phyloP scores from a whole-genome alignment of 2,113 vertebrate species.

The Rynchops niger region DNA sequence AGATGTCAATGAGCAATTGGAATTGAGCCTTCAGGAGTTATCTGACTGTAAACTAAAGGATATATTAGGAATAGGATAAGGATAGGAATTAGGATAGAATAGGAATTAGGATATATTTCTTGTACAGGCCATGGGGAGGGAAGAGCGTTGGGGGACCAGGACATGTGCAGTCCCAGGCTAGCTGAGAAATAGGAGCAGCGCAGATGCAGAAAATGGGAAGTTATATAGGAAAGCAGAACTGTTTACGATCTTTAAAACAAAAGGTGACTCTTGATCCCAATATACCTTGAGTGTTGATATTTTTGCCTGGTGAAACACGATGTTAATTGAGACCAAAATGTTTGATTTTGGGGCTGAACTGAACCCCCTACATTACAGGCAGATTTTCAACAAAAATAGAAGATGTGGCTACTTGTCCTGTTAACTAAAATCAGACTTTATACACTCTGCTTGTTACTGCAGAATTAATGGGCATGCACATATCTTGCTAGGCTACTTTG shows the following conservation, averaged over 20 bases:
- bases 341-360: neutral
- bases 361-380: neutral
- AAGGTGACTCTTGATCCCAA: neutral
- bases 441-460: neutral
- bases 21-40: neutral
- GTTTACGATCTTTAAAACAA: neutral
- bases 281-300: neutral
- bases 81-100: too few species aligned
- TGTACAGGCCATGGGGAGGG: neutral
- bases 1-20: neutral
- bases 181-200: neutral
- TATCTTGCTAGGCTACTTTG: constrained; percentile 14
- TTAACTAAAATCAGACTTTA: neutral
- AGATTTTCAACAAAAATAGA: neutral
- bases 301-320: neutral
- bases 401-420: neutral
- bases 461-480: constrained; percentile 19
- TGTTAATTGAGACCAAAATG: neutral
- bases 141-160: neutral
- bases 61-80: neutral
- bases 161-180: neutral
- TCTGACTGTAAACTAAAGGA: neutral
- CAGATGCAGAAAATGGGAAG: neutral
- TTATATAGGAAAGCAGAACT: neutral
- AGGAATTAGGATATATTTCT: too few species aligned